Evolutionary conservation across 2,797 vertebrate genomes (phyloP).

Genomic region (Bufotes viridis): DNA sequence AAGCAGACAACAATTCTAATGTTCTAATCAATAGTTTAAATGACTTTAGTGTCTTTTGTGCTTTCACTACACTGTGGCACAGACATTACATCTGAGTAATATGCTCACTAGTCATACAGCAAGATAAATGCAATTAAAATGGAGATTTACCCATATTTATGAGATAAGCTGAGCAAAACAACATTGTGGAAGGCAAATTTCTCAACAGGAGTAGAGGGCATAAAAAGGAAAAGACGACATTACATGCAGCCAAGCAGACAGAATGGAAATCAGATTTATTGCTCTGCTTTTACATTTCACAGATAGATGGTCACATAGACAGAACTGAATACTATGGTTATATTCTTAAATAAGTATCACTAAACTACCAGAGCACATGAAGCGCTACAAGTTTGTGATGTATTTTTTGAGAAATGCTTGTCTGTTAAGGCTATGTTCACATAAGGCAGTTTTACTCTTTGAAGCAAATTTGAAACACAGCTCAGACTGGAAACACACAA

Average conservation of each 20-base stretch:
- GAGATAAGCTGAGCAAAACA: slow-evolving; percentile 30
- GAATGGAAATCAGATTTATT: slow-evolving; percentile 19
- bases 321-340: background rate
- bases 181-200: slow-evolving; percentile 15
- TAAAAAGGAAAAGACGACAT: slow-evolving; percentile 31
- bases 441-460: background rate
- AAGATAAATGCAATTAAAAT: slow-evolving; percentile 48
- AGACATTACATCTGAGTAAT: slow-evolving; percentile 28
- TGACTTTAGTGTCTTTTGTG: slow-evolving; percentile 25
- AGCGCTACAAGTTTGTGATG: background rate
- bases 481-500: background rate
- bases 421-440: background rate
- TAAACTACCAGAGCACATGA: background rate
- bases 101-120: slow-evolving; percentile 37
- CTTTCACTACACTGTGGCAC: slow-evolving; percentile 1
- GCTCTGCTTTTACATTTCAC: slow-evolving; percentile 7
- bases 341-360: background rate
- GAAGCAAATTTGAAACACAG: background rate
- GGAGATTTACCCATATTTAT: slow-evolving; percentile 38
- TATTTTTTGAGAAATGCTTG: background rate
- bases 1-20: slow-evolving; percentile 28
- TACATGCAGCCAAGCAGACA: slow-evolving; percentile 17
- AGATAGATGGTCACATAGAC: background rate
- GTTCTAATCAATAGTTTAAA: slow-evolving; percentile 45
- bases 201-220: slow-evolving; percentile 21